Conservation (phyloP, 1,140 invertebrate species). For the Trichogramma pretiosum region DNA sequence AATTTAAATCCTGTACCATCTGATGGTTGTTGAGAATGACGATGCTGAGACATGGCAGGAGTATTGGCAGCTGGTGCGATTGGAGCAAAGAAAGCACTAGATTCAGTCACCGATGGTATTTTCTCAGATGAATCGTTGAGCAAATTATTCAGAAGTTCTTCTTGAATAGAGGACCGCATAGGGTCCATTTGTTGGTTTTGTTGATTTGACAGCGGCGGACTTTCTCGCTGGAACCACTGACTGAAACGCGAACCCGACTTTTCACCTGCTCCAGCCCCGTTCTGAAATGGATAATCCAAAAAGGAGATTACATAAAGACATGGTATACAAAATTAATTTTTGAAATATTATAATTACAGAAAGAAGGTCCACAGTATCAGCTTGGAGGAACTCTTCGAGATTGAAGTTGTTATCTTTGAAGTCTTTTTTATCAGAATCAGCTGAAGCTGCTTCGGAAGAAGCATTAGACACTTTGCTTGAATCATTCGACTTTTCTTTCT, state of each 20-base stretch:
- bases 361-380: conserved; percentile 54
- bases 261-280: conserved; percentile 46
- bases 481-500: conserved; percentile 25
- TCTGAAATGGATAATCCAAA: conserved; percentile 35
- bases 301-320: background rate
- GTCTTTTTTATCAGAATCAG: no score
- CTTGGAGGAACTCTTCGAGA: conserved; percentile 64
- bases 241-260: conserved; percentile 54
- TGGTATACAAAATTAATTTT: background rate
- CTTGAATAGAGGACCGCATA: conserved; percentile 53
- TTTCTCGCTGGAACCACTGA: conserved; percentile 56
- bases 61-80: conserved; percentile 51
- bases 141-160: conserved; percentile 55
- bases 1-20: conserved; percentile 38
- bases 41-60: background rate
- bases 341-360: conserved; percentile 42
- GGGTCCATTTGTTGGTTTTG: conserved; percentile 36
- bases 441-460: conserved; percentile 19
- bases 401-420: no score
- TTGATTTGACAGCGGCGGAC: conserved; percentile 30
- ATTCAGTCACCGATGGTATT: conserved; percentile 46
- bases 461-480: conserved; percentile 23
- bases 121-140: conserved; percentile 53
- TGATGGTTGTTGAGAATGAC: conserved; percentile 10
- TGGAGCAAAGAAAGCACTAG: conserved; percentile 53